Conservation (phyloP, 2,888 invertebrate genomes). For the Drosophila ustulata region DNA sequence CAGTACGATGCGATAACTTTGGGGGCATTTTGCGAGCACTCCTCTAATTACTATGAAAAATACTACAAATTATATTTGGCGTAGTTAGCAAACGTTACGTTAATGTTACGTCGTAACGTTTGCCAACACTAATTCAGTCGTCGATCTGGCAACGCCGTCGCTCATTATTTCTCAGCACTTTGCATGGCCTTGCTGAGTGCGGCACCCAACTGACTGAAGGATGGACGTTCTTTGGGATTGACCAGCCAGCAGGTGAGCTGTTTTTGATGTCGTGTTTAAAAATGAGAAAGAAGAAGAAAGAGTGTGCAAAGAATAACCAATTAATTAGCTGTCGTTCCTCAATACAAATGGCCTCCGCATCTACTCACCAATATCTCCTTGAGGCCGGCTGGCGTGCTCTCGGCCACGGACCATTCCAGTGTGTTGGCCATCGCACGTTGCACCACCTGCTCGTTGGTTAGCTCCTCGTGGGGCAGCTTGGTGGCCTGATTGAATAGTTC, state of each 20-base stretch:
- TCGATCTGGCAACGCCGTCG: constrained; percentile 26
- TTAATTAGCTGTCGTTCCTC: constrained; percentile 37
- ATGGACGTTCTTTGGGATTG: constrained; percentile 85
- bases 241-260: constrained; percentile 82
- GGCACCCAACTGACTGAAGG: constrained; percentile 84
- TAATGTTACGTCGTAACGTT: constrained; percentile 32
- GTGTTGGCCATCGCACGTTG: constrained; percentile 85
- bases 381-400: constrained; percentile 87
- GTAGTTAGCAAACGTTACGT: constrained; percentile 55
- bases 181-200: constrained; percentile 85
- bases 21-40: neutral
- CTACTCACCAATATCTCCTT: constrained; percentile 86
- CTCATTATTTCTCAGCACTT: constrained; percentile 76
- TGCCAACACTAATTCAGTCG: constrained; percentile 60
- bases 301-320: constrained; percentile 24
- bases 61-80: constrained; percentile 70
- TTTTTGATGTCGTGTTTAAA: constrained; percentile 58
- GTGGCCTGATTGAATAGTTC: constrained; percentile 94
- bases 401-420: constrained; percentile 89
- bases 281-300: neutral
- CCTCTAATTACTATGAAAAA: constrained; percentile 33
- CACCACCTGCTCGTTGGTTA: constrained; percentile 83
- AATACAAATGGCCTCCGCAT: neutral
- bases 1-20: constrained; percentile 37
- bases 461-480: constrained; percentile 89